Evolutionary conservation across 2,797 vertebrate genomes (phyloP), one percentile per base, ranked within the genome.

Genomic region (Pseudomugil tenellus): DNA sequence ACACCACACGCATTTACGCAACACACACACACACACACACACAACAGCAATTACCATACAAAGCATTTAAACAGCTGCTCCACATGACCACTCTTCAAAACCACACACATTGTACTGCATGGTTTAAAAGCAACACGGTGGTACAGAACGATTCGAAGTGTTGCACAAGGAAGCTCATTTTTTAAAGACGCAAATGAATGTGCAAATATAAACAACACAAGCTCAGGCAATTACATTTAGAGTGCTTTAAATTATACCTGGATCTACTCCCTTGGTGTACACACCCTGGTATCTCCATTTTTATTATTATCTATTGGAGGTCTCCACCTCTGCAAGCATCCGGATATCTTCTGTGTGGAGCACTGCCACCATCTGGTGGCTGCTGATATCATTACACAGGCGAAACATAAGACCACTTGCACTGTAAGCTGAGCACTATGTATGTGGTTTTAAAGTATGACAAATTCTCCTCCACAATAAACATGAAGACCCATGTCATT

Each of bases 41-140:
- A 54, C 62, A 63, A 69, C 49, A 67, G 60, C 65, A 88, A 87
- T 90, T 84, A 81, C 63, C 72, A 72, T 72, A 87, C 77, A 89
- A 88, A 92, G 86, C 83, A 67, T 87, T 91, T 88, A 83, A 88
- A 89, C 90, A 92, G 88, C 87, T 91, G 89, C 72, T 81, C 74
- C 53, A 49, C 79, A 85, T 86, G 69, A 79, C 70, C 61, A 70
- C 81, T 85, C 70, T 67, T 67, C 56, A 70, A 78, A 88, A 81
- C 77, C 83, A 74, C 86, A 87, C 84, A 70, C 7, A 51, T 61
- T 71, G 58, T 83, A 79, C 73, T 64, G 64, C 67, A 85, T 74
- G 76, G 66, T 81, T 86, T 85, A 74, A 80, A 80, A 89, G 78
- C 79, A 80, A 84, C 79, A 76, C 80, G 70, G 63, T 70, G 58